Conservation (phyloP, 2,888 invertebrate species). For the Calliopum simillimum region DNA sequence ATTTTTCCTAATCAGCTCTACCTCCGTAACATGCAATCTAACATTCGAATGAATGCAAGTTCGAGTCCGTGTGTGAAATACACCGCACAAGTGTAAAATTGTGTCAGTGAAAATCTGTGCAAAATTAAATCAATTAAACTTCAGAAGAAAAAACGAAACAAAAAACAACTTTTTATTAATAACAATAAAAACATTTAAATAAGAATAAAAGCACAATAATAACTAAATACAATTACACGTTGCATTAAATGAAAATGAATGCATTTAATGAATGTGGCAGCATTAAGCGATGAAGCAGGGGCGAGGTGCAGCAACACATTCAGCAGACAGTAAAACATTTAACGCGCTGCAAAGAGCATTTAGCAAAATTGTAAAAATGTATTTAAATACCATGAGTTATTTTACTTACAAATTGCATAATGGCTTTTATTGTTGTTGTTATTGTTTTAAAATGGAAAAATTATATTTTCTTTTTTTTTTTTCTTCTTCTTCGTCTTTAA, state of each 20-base stretch:
- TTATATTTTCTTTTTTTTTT: background rate
- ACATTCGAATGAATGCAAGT: no score
- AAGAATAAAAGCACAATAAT: background rate
- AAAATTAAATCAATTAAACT: constrained; percentile 20
- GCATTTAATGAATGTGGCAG: constrained; percentile 3
- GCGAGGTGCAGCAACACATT: background rate
- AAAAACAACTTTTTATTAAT: constrained; percentile 14
- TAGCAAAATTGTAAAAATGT: constrained; percentile 2
- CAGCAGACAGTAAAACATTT: no score
- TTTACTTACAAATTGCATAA: constrained; percentile 13
- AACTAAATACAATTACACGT: no score
- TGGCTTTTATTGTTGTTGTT: background rate
- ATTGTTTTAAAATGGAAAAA: background rate
- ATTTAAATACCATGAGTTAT: background rate
- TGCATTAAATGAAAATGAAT: constrained; percentile 6
- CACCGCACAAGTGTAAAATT: constrained; percentile 44
- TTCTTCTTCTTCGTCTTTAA: no score
- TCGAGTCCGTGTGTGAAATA: background rate
- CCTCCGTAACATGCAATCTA: no score
- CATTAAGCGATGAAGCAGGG: background rate
- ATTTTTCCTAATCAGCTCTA: no score
- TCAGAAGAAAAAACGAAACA: constrained; percentile 33
- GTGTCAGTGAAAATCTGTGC: constrained; percentile 54
- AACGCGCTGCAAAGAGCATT: no score
- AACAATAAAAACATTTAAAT: constrained; percentile 10